Base-by-base conservation (phyloP, 2,888 invertebrate species). In the Micoletzkya japonica region DNA sequence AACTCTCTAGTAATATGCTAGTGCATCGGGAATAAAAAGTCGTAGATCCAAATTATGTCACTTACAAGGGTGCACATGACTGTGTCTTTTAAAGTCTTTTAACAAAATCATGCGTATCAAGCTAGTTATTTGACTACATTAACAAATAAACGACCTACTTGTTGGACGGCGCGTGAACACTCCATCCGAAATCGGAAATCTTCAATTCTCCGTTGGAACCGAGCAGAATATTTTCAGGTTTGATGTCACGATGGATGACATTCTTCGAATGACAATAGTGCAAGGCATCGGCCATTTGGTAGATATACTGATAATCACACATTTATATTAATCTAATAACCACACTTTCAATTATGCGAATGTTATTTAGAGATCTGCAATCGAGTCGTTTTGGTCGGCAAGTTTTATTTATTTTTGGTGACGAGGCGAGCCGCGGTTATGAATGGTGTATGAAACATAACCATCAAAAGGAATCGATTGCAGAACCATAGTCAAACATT, bases 131-230 rank as follows among this genome's bases (percentile, higher is more conserved):
- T n/a, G n/a, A n/a, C n/a, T n/a, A n/a, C 39, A 10, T 34, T 52
- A 24, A 52, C 4, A 24, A 44, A 30, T 26, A 64, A 36, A 7
- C 10, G 24, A 67, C 39, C 32, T 64, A 85, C 84, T 85, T 78
- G 26, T 85, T 85, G 17, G 81, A 80, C 4, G 84, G 83, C 0
- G 86, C 81, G 71, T 86, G 86, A 1, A 86, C 86, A 54, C 84
- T 82, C 86, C 86, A 86, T 14, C 86, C 86, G 67, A 86, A 86
- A 71, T 86, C 86, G 61, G 83, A 85, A 32, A 86, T 83, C 67
- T 86, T 86, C 56, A 86, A 69, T 32, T 86, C 85, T 28, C 83
- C 86, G 39, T 81, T 70, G 1, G 76, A 74, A 37, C 83, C 82
- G 30, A 86, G 72, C 30, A 86, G 76, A 44, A 86, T 74, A 71